Percentiles rank a stretch among this genome's conserved stretches.
Evolutionary conservation across 2,113 vertebrate species (phyloP).

Genomic region (Cinclus cinclus): DNA sequence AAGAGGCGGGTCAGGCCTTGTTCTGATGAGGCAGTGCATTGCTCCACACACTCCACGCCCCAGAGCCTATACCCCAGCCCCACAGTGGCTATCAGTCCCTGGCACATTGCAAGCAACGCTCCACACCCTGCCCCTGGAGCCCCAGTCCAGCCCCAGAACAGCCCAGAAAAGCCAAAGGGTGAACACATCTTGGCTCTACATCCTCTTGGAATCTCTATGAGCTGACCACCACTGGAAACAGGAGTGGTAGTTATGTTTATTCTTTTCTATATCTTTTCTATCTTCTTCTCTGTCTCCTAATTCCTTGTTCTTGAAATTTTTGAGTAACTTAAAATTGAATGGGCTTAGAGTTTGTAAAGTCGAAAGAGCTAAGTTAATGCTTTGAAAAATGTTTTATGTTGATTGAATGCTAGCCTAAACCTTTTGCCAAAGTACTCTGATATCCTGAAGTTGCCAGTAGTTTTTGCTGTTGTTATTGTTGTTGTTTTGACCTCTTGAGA

Average conservation of each 20-base stretch:
- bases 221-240: not conserved
- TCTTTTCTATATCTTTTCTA: not conserved
- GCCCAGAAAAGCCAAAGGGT: not conserved
- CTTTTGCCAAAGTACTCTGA: not conserved
- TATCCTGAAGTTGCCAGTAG: not conserved
- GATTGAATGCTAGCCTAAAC: not conserved
- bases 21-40: not conserved
- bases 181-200: not conserved
- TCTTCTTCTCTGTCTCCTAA: not conserved
- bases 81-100: not conserved
- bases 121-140: not conserved
- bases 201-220: not conserved
- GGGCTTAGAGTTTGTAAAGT: not conserved
- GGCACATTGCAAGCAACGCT: no score
- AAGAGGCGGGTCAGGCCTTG: not conserved
- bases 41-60: not conserved
- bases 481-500: not conserved
- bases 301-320: not conserved
- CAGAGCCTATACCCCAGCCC: not conserved
- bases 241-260: not conserved
- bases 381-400: not conserved
- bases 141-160: not conserved
- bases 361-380: not conserved
- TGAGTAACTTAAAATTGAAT: not conserved
- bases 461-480: not conserved